Evolutionary conservation across 30 jellyfish, hydroid and myxozoan species (phyloP).

Genomic region (Aurelia aurita complex sp. Pacific): DNA sequence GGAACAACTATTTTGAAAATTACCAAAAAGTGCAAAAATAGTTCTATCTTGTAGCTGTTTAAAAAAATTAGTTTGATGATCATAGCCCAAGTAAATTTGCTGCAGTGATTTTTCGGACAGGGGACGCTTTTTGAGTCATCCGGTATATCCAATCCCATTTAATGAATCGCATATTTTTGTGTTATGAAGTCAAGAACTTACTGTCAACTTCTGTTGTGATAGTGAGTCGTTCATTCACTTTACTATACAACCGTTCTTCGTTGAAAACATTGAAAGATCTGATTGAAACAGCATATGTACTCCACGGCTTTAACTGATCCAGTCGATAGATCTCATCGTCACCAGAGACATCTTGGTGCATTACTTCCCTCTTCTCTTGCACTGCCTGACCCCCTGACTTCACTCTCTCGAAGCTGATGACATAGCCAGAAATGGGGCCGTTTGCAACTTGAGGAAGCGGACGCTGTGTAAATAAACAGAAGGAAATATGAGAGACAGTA

Average conservation of each 20-base stretch:
- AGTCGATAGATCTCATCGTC: conserved; percentile 26
- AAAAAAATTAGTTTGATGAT: no score
- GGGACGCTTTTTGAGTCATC: no score
- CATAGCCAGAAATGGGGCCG: conserved; percentile 57
- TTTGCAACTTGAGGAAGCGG: conserved; percentile 44
- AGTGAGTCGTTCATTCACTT: conserved; percentile 6
- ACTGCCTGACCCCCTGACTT: conserved; percentile 42
- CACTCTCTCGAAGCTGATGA: conserved; percentile 41
- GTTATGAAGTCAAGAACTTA: conserved; percentile 2
- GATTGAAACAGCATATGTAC: conserved; percentile 45
- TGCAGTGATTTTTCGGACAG: no score
- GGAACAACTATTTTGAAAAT: no score
- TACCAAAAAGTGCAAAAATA: no score
- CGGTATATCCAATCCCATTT: no score
- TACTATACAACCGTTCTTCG: conserved; percentile 46
- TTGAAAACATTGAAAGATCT: conserved; percentile 22
- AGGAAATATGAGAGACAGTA: not conserved
- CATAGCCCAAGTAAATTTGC: no score
- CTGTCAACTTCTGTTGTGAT: conserved; percentile 53
- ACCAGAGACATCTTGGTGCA: conserved; percentile 51
- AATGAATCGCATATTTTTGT: no score
- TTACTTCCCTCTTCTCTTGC: not conserved
- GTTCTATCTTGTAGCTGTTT: no score
- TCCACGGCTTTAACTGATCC: conserved; percentile 60
- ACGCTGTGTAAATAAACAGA: conserved; percentile 10